Percentiles rank a stretch among this genome's conserved stretches.
These are phyloP conservation scores for Rhadinocentrus ornatus DNA, from an alignment of 2,797 vertebrate species.

Conservation along the genomic window DNA sequence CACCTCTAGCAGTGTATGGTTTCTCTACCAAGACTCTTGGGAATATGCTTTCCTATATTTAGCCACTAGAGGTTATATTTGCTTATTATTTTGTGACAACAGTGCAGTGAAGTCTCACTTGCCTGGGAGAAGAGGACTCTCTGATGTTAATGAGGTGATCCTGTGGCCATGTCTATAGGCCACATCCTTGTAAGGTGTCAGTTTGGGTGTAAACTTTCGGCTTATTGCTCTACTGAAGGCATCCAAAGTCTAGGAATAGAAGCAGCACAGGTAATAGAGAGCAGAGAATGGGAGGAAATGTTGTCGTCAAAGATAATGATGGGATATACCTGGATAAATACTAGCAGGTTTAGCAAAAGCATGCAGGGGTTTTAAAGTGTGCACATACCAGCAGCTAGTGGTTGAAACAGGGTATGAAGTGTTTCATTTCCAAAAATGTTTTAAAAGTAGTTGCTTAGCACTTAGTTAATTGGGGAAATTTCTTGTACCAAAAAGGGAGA, in stretches of 20 bases:
- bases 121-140: constrained; percentile 68
- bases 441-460: not conserved
- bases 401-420: not conserved
- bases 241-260: constrained; percentile 66
- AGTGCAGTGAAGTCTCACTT: constrained; percentile 63
- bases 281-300: constrained; percentile 28
- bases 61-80: constrained; percentile 72
- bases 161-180: constrained; percentile 66
- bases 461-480: not conserved
- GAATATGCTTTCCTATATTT: constrained; percentile 66
- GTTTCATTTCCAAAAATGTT: not conserved
- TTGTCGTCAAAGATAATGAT: constrained; percentile 53
- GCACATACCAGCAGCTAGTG: not conserved
- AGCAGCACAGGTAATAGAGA: constrained; percentile 53
- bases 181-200: constrained; percentile 63
- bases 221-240: constrained; percentile 41
- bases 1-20: constrained; percentile 31
- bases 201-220: constrained; percentile 55
- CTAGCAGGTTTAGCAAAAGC: constrained; percentile 2
- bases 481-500: not conserved
- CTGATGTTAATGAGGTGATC: constrained; percentile 79
- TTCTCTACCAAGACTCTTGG: constrained; percentile 44
- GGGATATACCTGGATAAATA: constrained; percentile 33
- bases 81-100: constrained; percentile 73
- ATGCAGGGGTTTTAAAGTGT: not conserved